phyloP scores from a whole-genome alignment of 2,797 vertebrate genomes.

The Oreochromis grahami region DNA sequence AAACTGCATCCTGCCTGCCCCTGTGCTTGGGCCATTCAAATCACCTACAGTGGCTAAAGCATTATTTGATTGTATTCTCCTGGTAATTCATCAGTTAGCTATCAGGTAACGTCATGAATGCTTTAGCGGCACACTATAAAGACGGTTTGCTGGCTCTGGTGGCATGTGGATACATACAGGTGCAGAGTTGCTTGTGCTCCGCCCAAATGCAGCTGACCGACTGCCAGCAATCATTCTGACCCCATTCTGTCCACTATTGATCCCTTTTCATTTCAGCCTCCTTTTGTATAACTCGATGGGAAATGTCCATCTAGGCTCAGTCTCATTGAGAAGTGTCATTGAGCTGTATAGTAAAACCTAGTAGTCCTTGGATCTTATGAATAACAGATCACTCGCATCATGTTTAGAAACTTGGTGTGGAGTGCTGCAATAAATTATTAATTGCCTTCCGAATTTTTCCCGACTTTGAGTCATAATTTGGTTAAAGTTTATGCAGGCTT shows the following conservation, averaged over 20 bases:
- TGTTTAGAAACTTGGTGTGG: constrained; percentile 5
- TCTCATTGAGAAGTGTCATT: not conserved
- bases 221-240: constrained; percentile 43
- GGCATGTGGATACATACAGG: constrained; percentile 34
- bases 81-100: constrained; percentile 54
- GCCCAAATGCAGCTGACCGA: constrained; percentile 21
- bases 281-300: constrained; percentile 28
- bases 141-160: constrained; percentile 18
- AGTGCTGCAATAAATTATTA: constrained; percentile 24
- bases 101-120: constrained; percentile 43
- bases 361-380: not conserved
- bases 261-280: constrained; percentile 24
- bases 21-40: constrained; percentile 65
- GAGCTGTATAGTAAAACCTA: not conserved
- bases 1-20: constrained; percentile 43
- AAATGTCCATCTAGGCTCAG: constrained; percentile 14
- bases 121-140: constrained; percentile 13
- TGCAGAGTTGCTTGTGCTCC: constrained; percentile 14
- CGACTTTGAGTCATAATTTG: constrained; percentile 33
- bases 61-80: constrained; percentile 52
- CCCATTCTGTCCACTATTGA: constrained; percentile 55
- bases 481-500: constrained; percentile 39
- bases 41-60: constrained; percentile 33
- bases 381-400: constrained; percentile 1
- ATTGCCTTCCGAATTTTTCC: constrained; percentile 27